phyloP scores from a whole-genome alignment of 2,888 invertebrate species.

The Cerastoderma edule region DNA sequence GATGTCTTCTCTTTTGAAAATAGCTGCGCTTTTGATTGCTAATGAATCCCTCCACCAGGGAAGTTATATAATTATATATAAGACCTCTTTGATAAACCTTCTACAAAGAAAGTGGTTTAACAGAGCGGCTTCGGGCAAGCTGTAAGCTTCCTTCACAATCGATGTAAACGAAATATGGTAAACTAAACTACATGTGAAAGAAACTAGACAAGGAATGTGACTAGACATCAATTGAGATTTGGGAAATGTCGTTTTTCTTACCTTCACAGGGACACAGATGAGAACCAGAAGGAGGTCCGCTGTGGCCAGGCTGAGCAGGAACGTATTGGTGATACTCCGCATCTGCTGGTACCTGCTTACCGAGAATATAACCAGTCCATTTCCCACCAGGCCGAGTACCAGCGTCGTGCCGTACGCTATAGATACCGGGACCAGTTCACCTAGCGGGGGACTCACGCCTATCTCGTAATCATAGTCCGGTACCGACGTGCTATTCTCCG shows the following conservation, averaged over 20 bases:
- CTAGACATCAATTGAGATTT: background rate
- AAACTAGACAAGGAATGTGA: background rate
- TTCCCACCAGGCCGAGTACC: constrained; percentile 87
- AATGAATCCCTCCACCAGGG: no score
- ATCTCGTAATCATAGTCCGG: constrained; percentile 47
- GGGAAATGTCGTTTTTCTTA: constrained; percentile 79
- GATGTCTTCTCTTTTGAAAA: no score
- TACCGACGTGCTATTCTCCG: constrained; percentile 14
- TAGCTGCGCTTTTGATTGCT: no score
- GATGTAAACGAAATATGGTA: no score
- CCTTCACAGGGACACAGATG: constrained; percentile 90
- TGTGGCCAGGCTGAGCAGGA: constrained; percentile 88
- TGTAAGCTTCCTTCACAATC: no score
- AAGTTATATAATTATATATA: no score
- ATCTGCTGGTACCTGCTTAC: constrained; percentile 86
- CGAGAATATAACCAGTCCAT: constrained; percentile 86
- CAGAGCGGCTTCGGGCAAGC: no score
- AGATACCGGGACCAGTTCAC: constrained; percentile 87
- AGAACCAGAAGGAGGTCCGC: constrained; percentile 89
- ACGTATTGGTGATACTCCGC: constrained; percentile 88
- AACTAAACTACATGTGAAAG: background rate
- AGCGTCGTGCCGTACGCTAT: constrained; percentile 87
- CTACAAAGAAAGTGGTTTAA: no score
- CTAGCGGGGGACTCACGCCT: constrained; percentile 84
- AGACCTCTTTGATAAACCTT: no score